These are phyloP conservation scores for Silurus glanis DNA, from an alignment of 2,113 vertebrate species.

Conservation along the genomic window DNA sequence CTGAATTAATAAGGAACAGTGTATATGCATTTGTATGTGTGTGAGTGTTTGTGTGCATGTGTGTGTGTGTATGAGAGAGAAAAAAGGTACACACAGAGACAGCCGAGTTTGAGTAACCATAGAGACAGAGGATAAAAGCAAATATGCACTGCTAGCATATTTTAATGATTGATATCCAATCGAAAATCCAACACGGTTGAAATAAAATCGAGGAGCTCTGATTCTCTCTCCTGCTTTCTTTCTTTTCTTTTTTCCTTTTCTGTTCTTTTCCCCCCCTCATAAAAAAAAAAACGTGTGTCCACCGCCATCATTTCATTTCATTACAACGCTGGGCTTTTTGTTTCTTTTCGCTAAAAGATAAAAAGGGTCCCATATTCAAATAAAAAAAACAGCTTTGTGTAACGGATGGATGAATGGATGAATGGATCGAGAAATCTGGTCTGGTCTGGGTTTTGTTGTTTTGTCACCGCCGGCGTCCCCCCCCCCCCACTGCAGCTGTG, in stretches of 20 bases:
- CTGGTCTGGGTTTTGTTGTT: slow-evolving; percentile 45
- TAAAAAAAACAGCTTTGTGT: slow-evolving; percentile 7
- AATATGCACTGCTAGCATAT: slow-evolving; percentile 55
- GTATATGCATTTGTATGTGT: neutral
- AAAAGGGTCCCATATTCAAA: slow-evolving; percentile 48
- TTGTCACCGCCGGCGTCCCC: slow-evolving; percentile 9
- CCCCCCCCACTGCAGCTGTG: slow-evolving; percentile 36
- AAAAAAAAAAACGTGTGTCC: neutral
- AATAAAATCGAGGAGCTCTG: slow-evolving; percentile 39
- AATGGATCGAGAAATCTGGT: slow-evolving; percentile 38
- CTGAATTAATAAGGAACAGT: neutral
- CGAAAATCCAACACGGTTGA: slow-evolving; percentile 45
- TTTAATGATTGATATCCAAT: slow-evolving; percentile 66
- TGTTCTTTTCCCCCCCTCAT: neutral
- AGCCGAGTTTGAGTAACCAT: slow-evolving; percentile 25
- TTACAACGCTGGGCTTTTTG: neutral
- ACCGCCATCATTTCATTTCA: slow-evolving; percentile 3
- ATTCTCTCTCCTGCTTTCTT: slow-evolving; percentile 5
- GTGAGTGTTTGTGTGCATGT: neutral
- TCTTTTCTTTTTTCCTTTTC: neutral
- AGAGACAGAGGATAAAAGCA: slow-evolving; percentile 37
- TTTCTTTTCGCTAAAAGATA: slow-evolving; percentile 47
- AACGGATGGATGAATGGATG: neutral
- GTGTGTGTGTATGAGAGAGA: neutral
- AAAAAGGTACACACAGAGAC: neutral